Percentiles rank a stretch among this genome's conserved stretches.
phyloP scores from a whole-genome alignment of 2,113 vertebrate genomes.

The Penelope pileata region DNA sequence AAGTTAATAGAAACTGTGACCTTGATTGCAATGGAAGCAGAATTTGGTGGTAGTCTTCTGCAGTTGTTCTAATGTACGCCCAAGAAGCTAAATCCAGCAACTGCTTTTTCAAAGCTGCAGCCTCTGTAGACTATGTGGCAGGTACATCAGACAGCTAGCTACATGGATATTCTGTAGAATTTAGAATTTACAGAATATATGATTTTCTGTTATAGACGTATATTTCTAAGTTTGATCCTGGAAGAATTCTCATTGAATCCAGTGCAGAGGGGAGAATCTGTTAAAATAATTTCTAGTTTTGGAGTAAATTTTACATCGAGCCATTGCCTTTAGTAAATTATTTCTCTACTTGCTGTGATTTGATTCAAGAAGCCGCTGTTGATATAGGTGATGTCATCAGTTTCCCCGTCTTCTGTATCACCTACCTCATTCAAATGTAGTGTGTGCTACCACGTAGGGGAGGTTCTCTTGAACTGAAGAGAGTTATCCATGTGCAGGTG shows the following conservation, averaged over 20 bases:
- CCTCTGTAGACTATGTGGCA: not conserved
- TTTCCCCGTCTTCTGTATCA: not conserved
- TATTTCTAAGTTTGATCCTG: not conserved
- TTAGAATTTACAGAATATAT: not conserved
- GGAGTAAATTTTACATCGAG: not conserved
- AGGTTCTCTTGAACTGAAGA: not conserved
- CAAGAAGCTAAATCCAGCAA: not conserved
- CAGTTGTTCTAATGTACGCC: not conserved
- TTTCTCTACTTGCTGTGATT: not conserved
- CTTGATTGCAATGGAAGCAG: not conserved
- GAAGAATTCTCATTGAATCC: not conserved
- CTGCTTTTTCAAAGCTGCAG: not conserved
- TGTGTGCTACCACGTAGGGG: not conserved
- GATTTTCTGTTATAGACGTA: not conserved
- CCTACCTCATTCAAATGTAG: not conserved
- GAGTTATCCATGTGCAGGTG: not conserved
- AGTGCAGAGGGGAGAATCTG: not conserved
- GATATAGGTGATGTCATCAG: not conserved
- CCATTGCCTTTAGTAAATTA: not conserved
- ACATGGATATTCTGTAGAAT: not conserved
- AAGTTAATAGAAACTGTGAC: conserved; percentile 15
- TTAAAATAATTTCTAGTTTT: not conserved
- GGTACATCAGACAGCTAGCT: not conserved
- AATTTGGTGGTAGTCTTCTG: not conserved
- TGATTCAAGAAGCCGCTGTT: not conserved